These are phyloP conservation scores for Tridacna crocea DNA, from an alignment of 2,888 invertebrate species.

Conservation along the genomic window DNA sequence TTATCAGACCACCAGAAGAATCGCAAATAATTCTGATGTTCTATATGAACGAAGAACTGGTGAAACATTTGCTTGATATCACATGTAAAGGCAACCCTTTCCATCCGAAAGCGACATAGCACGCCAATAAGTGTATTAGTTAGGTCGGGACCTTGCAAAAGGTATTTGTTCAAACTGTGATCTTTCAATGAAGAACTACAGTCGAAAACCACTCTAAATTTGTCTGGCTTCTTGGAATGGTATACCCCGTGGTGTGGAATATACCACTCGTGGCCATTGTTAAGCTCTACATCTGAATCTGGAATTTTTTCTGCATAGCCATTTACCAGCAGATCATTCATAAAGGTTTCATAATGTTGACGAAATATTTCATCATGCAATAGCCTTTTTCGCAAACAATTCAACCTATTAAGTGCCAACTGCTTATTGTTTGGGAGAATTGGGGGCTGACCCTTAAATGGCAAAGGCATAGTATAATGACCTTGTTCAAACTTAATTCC, in stretches of 20 bases:
- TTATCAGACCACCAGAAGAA: conserved; percentile 1
- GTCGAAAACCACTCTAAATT: conserved; percentile 49
- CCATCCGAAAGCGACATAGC: conserved; percentile 37
- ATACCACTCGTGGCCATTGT: conserved; percentile 25
- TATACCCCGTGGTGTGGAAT: conserved; percentile 35
- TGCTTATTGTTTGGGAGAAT: conserved; percentile 37
- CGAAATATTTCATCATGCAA: neutral
- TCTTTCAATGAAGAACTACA: conserved; percentile 40
- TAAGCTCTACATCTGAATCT: neutral
- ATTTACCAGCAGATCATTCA: conserved; percentile 27
- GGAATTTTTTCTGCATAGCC: conserved; percentile 36
- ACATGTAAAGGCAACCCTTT: neutral
- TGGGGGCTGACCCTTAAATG: conserved; percentile 24
- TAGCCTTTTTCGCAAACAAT: neutral
- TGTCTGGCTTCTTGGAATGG: conserved; percentile 38
- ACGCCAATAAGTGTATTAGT: conserved; percentile 62
- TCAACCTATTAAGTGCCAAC: conserved; percentile 31
- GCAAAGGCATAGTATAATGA: conserved; percentile 47
- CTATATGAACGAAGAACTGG: neutral
- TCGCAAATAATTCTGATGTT: neutral
- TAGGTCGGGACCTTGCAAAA: conserved; percentile 61
- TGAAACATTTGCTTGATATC: neutral
- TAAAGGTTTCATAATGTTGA: conserved; percentile 25
- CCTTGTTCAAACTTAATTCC: conserved; percentile 20
- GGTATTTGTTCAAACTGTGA: conserved; percentile 29